Evolutionary conservation across 2,113 vertebrate genomes (phyloP).

Genomic region (Thymallus thymallus): DNA sequence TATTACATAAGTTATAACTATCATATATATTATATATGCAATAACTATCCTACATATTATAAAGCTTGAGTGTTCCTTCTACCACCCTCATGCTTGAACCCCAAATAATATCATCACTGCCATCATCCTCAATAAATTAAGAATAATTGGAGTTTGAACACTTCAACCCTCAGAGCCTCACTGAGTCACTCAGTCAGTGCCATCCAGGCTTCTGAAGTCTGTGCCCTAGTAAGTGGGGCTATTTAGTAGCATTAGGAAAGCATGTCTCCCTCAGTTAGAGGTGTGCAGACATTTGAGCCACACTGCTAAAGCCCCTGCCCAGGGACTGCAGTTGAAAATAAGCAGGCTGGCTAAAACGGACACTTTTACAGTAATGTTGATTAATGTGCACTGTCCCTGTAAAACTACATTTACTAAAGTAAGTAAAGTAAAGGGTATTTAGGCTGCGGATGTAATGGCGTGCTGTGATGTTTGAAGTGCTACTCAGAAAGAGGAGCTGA

Average conservation of each 20-base stretch:
- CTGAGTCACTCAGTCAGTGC: constrained; percentile 24
- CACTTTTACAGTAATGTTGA: too few relatives aligned
- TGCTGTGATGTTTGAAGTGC: constrained; percentile 30
- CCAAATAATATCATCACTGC: neutral
- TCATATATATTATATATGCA: neutral
- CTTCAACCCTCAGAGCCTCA: constrained; percentile 19
- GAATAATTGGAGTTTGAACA: constrained; percentile 6
- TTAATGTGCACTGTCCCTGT: too few relatives aligned
- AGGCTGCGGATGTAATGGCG: constrained; percentile 29
- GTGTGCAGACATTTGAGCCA: constrained; percentile 47
- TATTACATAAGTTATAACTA: too few relatives aligned
- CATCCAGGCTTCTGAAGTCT: constrained; percentile 39
- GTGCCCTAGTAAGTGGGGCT: constrained; percentile 51
- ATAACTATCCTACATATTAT: neutral
- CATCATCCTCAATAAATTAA: neutral
- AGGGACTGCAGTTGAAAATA: too few relatives aligned
- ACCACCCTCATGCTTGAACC: neutral
- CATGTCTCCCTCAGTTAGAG: constrained; percentile 35
- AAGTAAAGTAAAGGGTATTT: neutral
- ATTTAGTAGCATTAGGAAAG: constrained; percentile 37
- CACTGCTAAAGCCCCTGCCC: constrained; percentile 30
- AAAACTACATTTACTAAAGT: too few relatives aligned
- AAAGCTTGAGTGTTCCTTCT: neutral
- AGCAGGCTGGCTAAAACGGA: too few relatives aligned
- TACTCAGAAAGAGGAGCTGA: constrained; percentile 19